Evolutionary conservation across 2,888 invertebrate species (phyloP).

Genomic region (Schizotus pectinicornis): DNA sequence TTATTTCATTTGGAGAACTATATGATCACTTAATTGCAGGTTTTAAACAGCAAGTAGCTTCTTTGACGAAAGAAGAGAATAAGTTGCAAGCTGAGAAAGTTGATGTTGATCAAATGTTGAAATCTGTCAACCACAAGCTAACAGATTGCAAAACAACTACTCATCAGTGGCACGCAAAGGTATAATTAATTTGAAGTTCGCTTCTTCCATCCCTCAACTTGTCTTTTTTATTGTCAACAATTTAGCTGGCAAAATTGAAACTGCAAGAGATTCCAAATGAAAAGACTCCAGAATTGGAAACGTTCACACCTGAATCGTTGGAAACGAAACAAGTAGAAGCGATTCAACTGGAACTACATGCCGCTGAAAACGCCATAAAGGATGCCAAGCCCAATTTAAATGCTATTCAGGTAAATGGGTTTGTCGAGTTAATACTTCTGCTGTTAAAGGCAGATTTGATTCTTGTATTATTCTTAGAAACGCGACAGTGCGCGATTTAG

Average conservation of each 20-base stretch:
- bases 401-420: conserved; percentile 67
- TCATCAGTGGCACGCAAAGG: conserved; percentile 64
- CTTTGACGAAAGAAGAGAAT: conserved; percentile 68
- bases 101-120: conserved; percentile 76
- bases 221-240: conserved; percentile 9
- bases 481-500: too few relatives aligned
- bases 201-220: not conserved
- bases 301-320: conserved; percentile 72
- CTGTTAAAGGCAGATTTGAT: too few relatives aligned
- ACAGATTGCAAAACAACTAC: conserved; percentile 64
- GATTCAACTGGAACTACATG: conserved; percentile 64
- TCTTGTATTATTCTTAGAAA: not conserved
- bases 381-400: conserved; percentile 75
- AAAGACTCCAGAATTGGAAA: conserved; percentile 57
- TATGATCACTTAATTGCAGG: conserved; percentile 31
- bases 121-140: conserved; percentile 64
- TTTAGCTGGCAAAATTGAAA: conserved; percentile 64
- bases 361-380: conserved; percentile 67
- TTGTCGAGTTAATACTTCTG: not conserved
- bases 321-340: conserved; percentile 63
- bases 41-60: conserved; percentile 69
- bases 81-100: conserved; percentile 73
- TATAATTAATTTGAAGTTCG: conserved; percentile 44
- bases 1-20: too few relatives aligned
- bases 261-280: conserved; percentile 68